Base-by-base conservation (phyloP, 2,113 vertebrate genomes). In the Podocnemis expansa region DNA sequence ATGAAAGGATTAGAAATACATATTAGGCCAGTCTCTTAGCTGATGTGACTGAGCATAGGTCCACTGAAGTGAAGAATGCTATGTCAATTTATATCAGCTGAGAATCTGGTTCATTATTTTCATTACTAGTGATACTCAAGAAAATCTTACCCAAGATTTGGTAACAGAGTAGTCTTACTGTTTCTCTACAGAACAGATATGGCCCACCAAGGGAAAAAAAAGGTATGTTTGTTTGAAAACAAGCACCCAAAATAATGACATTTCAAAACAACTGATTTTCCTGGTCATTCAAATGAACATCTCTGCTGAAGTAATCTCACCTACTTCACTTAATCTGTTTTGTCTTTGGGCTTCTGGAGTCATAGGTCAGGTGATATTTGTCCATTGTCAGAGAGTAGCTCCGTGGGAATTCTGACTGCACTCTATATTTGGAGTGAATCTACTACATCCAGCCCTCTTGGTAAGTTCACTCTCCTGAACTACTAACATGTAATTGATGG, bases 181-280 rank as follows among this genome's bases (percentile, higher is more conserved):
- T 80, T 95, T 94, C 78, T 96, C 95, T 82, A 96, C 87, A 95
- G 86, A 93, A 96, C 80, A 94, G 87, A 94, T 96, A 96, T 97
- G 95, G 91, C 94, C n/a, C n/a, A n/a, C n/a, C n/a, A n/a, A n/a
- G n/a, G 85, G 94, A 89, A 95, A 29, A 96, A 93, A 75, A 85
- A 84, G 80, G 82, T 93, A 93, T 41, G 22, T 96, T n/a, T n/a
- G 90, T 91, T 47, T n/a, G 86, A 94, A 97, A 96, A 93, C 92
- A 96, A 95, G 11, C 58, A 95, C 94, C 86, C 94, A 96, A 91
- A 89, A 90, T 89, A 95, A 25, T n/a, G 47, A 79, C 95, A 95
- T 94, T 93, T 95, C 92, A 95, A 97, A 96, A 88, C 89, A 95
- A 82, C 63, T 96, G 92, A 84, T 96, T 87, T 41, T 96, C 95